Conservation (phyloP, 30 jellyfish, hydroid and myxozoan species). For the Cassiopea andromeda region DNA sequence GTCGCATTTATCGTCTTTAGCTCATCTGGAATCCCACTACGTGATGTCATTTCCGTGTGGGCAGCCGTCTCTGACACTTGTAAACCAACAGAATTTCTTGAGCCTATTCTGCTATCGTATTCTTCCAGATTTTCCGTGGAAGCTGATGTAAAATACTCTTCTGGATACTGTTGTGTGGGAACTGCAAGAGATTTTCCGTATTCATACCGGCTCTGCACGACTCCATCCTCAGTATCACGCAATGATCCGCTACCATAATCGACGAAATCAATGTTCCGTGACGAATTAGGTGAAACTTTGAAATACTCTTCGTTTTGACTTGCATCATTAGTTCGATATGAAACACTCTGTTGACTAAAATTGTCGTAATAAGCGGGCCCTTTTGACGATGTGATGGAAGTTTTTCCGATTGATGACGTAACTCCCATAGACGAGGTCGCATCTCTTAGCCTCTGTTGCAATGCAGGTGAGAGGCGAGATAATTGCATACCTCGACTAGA, state of each 20-base stretch:
- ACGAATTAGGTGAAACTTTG: neutral
- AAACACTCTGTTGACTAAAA: neutral
- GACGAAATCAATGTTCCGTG: neutral
- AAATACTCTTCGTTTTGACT: neutral
- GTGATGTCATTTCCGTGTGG: conserved; percentile 1
- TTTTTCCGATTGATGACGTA: conserved; percentile 1
- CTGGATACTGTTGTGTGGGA: conserved; percentile 48
- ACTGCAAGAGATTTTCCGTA: conserved; percentile 64
- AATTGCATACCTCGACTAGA: conserved; percentile 8
- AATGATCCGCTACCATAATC: conserved; percentile 28
- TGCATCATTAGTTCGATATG: neutral
- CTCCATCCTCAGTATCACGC: conserved; percentile 66
- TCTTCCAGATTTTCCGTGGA: neutral
- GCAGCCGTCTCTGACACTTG: conserved; percentile 26
- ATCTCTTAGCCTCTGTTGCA: conserved; percentile 48
- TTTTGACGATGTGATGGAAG: neutral
- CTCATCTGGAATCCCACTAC: conserved; percentile 45
- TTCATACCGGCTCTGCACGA: conserved; percentile 65
- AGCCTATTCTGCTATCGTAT: conserved; percentile 18
- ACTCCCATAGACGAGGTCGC: conserved; percentile 22
- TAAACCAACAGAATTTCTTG: conserved; percentile 44
- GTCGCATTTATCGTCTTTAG: conserved; percentile 73
- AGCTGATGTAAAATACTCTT: conserved; percentile 22
- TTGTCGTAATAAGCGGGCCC: neutral
- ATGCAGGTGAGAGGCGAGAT: conserved; percentile 58